Evolutionary conservation across 2,797 vertebrate species (phyloP).

Genomic region (Myioborus melanocephalus): DNA sequence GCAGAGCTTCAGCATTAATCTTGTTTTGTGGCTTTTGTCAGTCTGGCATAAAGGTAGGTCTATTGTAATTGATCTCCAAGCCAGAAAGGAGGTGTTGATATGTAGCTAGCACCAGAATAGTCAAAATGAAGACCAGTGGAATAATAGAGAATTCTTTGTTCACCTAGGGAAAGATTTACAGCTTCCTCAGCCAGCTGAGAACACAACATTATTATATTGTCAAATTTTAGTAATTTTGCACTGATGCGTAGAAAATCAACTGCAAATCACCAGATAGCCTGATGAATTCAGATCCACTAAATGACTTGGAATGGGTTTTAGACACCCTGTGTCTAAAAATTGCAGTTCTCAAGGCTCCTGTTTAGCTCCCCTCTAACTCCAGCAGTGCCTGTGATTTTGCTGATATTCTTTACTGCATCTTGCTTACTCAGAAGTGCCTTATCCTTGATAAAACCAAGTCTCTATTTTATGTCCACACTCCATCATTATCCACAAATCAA

Average conservation of each 20-base stretch:
- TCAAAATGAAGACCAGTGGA: neutral
- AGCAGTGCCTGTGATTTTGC: neutral
- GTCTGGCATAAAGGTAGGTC: neutral
- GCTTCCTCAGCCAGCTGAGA: neutral
- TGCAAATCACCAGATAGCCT: neutral
- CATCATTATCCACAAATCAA: neutral
- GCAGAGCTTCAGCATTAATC: neutral
- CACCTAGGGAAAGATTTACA: neutral
- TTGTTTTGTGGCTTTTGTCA: slow-evolving; percentile 16
- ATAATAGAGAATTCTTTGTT: neutral
- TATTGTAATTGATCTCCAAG: neutral
- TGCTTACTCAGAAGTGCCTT: neutral
- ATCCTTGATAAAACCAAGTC: neutral
- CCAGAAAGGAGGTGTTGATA: neutral
- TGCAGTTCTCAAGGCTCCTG: neutral
- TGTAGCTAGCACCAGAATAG: neutral
- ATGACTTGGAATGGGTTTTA: neutral
- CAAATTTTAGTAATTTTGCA: neutral
- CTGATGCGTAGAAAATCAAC: neutral
- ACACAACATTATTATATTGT: slow-evolving; percentile 3
- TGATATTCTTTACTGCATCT: neutral
- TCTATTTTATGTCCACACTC: neutral
- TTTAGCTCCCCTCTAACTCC: neutral
- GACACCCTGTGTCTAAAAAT: neutral
- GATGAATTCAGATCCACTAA: neutral